Evolutionary conservation across 1,140 invertebrate species (phyloP), one percentile per base, ranked within the genome.

Genomic region (Wasmannia auropunctata): DNA sequence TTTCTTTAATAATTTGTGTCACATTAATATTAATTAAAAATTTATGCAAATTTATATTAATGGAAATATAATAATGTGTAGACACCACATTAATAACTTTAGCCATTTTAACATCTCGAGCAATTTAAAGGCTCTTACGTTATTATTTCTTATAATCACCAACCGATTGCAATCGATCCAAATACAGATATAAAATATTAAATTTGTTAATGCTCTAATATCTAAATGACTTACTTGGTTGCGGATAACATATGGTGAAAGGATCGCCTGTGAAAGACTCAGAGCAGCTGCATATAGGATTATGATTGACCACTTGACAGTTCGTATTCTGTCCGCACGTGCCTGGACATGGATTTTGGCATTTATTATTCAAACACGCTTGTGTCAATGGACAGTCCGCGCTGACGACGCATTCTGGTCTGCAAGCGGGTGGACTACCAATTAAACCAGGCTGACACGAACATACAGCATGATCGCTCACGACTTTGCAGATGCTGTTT

Each of bases 201-300:
- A 49, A 22, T 49, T 34, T 25, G 40, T 25, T 46, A 54, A 37
- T 37, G 5, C 4, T 8, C 5, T 34, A 25, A n/a, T 3, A 58
- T 83, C 7, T 40, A 37, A 49, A 43, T 5, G 14, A 83, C 87
- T 96, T 96, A 97, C 97, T 96, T 95, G 96, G 95, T 91, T 95
- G 93, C 46, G 94, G 94, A 80, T 96, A 95, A 92, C 97, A 98
- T 90, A 96, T 96, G 43, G 95, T 96, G 92, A 97, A 97, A 58
- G 97, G 97, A 96, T 98, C 97, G 84, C 97, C 98, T 10, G 97
- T 98, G 88, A 96, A 96, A 92, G 96, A 96, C 90, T 96, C 96
- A 86, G 96, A 95, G 92, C 97, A 97, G 34, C 95, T 96, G 91
- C 97, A 97, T 69, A 97, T 97, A 5, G 96, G 96, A 94, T 96